A percentile compares a stretch with the other conserved stretches of the same genome.
Conservation (phyloP, 2,888 invertebrate species). For the Sphecodes monilicornis region DNA sequence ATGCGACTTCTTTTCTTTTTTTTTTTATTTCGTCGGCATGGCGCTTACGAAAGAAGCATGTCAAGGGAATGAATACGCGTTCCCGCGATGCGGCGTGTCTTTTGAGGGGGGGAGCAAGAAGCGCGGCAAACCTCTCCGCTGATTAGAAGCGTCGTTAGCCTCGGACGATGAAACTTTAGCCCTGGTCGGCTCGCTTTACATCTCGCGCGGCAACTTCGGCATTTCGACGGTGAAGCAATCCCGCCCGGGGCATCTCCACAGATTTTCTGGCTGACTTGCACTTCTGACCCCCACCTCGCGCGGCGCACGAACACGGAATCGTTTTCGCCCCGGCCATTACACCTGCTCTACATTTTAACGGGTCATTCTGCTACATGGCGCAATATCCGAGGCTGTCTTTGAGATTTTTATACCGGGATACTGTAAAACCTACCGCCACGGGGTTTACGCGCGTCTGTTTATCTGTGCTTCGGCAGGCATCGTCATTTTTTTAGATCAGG, state of each 20-base stretch:
- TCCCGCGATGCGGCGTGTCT: background rate
- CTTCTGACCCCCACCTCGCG: background rate
- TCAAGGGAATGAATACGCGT: conserved; percentile 44
- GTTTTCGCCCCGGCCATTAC: background rate
- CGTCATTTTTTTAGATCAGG: background rate
- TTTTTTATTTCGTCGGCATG: background rate
- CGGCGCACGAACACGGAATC: background rate
- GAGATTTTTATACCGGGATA: background rate
- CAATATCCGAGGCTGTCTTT: background rate
- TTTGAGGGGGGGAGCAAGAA: background rate
- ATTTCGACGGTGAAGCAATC: background rate
- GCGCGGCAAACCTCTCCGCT: background rate
- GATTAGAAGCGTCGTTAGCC: conserved; percentile 30
- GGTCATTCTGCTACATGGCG: background rate
- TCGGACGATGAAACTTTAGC: conserved; percentile 33
- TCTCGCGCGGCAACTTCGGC: conserved; percentile 15
- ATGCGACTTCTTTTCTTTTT: background rate
- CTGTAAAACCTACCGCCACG: background rate
- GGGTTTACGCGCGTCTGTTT: background rate
- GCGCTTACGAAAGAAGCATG: conserved; percentile 34
- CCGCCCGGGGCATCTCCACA: background rate
- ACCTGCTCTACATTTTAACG: background rate
- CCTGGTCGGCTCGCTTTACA: conserved; percentile 18
- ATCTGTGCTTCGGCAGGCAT: background rate
- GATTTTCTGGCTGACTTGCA: background rate